Conservation (phyloP, 1,140 invertebrate species). For the Zaprionus inermis region DNA sequence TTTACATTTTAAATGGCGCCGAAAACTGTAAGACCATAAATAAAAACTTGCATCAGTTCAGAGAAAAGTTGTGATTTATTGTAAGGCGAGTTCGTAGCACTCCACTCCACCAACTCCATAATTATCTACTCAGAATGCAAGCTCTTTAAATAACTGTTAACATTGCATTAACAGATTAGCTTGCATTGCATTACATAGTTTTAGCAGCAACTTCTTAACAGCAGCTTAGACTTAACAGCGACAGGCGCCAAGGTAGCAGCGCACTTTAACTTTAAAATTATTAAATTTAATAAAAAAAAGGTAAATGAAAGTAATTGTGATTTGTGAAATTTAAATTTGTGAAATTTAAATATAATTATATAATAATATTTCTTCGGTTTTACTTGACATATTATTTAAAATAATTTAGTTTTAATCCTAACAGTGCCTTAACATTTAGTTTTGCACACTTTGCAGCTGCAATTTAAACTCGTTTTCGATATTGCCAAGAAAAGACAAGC, state of each 20-base stretch:
- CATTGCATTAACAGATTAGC: background rate
- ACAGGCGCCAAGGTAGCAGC: background rate
- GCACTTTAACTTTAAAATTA: background rate
- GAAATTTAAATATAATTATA: background rate
- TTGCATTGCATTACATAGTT: background rate
- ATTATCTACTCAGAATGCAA: background rate
- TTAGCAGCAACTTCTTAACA: background rate
- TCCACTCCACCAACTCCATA: background rate
- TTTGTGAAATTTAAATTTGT: too few species aligned
- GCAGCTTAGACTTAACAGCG: background rate
- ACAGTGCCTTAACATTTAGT: background rate
- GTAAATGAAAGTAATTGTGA: background rate
- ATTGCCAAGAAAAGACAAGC: background rate
- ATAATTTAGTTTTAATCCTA: background rate
- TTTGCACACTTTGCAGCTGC: background rate
- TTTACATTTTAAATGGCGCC: conserved; percentile 64
- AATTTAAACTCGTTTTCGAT: background rate
- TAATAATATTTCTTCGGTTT: background rate
- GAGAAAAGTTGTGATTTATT: conserved; percentile 19
- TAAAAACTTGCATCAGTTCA: conserved; percentile 38
- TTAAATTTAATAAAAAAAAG: background rate
- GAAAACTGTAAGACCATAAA: conserved; percentile 49
- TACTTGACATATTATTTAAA: background rate
- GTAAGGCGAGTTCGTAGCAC: background rate
- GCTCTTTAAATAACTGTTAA: background rate